phyloP scores from a whole-genome alignment of 1,140 invertebrate genomes.

The Gonioctena quinquepunctata region DNA sequence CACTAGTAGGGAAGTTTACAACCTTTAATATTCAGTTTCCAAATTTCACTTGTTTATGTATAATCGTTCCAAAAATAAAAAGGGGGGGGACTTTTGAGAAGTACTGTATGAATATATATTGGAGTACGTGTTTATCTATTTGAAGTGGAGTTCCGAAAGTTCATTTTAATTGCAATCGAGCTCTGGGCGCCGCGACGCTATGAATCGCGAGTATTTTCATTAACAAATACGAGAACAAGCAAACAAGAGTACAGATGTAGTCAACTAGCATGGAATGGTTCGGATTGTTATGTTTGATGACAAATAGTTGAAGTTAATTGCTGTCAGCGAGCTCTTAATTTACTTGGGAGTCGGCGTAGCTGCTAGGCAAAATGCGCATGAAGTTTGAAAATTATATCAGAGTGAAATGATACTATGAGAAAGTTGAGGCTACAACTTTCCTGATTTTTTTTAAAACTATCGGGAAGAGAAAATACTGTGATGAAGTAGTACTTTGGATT shows the following conservation, averaged over 20 bases:
- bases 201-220: background rate
- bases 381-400: background rate
- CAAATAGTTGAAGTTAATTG: background rate
- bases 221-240: background rate
- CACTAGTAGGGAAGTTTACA: too few species aligned
- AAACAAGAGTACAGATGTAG: background rate
- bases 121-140: background rate
- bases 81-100: too few species aligned
- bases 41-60: too few species aligned
- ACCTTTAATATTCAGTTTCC: too few species aligned
- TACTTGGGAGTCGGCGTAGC: background rate
- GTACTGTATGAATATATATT: too few species aligned
- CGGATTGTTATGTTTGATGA: background rate
- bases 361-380: background rate
- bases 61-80: too few species aligned
- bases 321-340: background rate
- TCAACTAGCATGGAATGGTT: background rate
- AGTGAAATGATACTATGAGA: too few species aligned
- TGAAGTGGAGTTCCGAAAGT: background rate
- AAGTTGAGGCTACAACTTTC: too few species aligned
- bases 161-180: background rate
- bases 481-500: too few species aligned
- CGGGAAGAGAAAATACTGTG: too few species aligned
- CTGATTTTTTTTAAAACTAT: too few species aligned
- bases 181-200: too few species aligned